Base-by-base conservation (phyloP, 2,888 invertebrate genomes). In the Diaphora mendica region DNA sequence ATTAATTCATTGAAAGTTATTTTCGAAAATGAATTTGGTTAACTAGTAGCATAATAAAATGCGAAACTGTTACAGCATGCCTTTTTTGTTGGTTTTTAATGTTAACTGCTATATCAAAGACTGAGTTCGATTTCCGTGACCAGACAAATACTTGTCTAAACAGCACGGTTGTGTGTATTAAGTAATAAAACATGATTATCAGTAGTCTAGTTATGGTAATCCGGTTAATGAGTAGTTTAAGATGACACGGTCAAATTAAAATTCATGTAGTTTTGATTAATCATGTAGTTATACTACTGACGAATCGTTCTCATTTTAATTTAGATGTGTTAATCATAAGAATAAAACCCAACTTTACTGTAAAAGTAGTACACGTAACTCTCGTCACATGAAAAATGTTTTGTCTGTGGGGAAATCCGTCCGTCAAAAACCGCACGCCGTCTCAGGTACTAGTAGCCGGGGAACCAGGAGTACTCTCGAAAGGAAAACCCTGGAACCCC, bases 1-100 rank as follows among this genome's bases (percentile, higher is more conserved):
- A 72, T 75, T 71, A 72, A 75, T 75, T 72, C 62, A 15, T 20
- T 30, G n/a, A 44, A 69, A 15, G 48, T 42, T 65, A 26, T 59
- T 72, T 44, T 64, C 48, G 30, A n/a, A 8, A 15, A 33, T 1
- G 26, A 26, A 35, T 68, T 73, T 26, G 30, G 8, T 26, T 26
- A 11, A 35, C 59, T 44, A 20, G 17, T 26, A 20, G 35, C 23
- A 9, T 33, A 13, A 30, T 33, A 30, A 67, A 26, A 62, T 62
- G 30, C n/a, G 23, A 8, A 51, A 23, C 51, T 51, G 51, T 23
- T 2, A 51, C 23, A 9, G 51, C 7, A 51, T 51, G 51, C 23
- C 51, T 23, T n/a, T n/a, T n/a, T n/a, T n/a, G n/a, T n/a, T n/a
- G 11, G 23, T n/a, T 55, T n/a, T 9, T 55, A n/a, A n/a, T 55